Percentiles rank a stretch among this genome's conserved stretches.
Conservation (phyloP, 1,140 invertebrate species). For the Nasonia longicornis region DNA sequence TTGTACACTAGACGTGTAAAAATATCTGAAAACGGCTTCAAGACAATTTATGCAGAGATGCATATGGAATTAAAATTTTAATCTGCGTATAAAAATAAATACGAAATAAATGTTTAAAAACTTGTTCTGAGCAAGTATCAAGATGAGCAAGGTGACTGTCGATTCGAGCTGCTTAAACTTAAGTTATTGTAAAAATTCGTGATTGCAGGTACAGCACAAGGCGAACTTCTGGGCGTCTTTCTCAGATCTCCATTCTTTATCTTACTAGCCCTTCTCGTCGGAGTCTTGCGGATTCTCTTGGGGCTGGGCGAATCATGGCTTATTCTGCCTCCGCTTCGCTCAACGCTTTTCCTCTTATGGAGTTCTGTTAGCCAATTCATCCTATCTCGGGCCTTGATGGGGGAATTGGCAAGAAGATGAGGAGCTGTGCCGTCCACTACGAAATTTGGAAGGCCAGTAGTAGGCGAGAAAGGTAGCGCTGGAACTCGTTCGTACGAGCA, state of each 20-base stretch:
- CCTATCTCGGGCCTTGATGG: conserved; percentile 73
- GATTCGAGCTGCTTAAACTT: neutral
- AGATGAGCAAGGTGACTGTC: neutral
- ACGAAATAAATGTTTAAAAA: neutral
- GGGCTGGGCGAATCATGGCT: neutral
- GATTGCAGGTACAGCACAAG: neutral
- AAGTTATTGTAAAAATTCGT: conserved; percentile 36
- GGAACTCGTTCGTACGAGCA: neutral
- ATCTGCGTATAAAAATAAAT: neutral
- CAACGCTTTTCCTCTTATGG: conserved; percentile 68
- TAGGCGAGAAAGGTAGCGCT: conserved; percentile 72
- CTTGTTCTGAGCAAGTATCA: neutral
- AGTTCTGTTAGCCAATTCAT: conserved; percentile 81
- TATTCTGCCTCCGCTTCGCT: neutral
- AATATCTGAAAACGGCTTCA: neutral
- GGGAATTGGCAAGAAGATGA: conserved; percentile 78
- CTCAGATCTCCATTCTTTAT: neutral
- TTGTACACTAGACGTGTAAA: neutral
- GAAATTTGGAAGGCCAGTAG: conserved; percentile 82
- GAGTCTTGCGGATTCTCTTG: conserved; percentile 7
- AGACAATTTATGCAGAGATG: neutral
- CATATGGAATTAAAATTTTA: neutral
- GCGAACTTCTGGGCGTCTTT: neutral
- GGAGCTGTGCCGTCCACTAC: conserved; percentile 81
- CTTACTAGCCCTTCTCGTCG: neutral